Conservation (phyloP, 1,140 invertebrate species). For the Drosophila nasuta region DNA sequence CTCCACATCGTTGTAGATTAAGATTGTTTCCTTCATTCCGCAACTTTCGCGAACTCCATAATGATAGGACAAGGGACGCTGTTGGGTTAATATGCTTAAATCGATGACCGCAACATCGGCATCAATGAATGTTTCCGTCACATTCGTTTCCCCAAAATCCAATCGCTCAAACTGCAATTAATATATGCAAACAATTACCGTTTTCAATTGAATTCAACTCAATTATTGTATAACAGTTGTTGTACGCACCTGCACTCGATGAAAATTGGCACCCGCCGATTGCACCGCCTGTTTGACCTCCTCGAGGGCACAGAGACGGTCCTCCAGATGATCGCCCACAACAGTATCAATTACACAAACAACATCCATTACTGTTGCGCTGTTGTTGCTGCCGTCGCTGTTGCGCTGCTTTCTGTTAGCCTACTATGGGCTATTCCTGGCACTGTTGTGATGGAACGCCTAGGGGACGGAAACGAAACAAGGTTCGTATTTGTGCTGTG, state of each 20-base stretch:
- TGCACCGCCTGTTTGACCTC: constrained; percentile 93
- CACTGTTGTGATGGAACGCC: constrained; percentile 34
- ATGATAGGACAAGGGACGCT: constrained; percentile 97
- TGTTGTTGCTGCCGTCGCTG: constrained; percentile 18
- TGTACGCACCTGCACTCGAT: constrained; percentile 91
- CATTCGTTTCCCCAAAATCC: constrained; percentile 94
- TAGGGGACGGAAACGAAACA: constrained; percentile 42
- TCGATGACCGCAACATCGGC: constrained; percentile 99
- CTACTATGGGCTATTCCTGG: constrained; percentile 61
- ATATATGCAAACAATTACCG: background rate
- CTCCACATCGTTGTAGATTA: constrained; percentile 96
- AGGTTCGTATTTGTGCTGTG: constrained; percentile 12
- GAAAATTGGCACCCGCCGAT: constrained; percentile 91
- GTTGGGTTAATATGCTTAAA: constrained; percentile 95
- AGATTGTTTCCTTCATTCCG: constrained; percentile 98
- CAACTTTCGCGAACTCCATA: constrained; percentile 99
- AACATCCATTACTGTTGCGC: constrained; percentile 91
- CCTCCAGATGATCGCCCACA: constrained; percentile 89
- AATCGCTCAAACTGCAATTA: constrained; percentile 91
- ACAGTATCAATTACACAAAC: constrained; percentile 95
- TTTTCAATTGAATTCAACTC: constrained; percentile 8
- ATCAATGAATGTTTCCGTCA: constrained; percentile 96
- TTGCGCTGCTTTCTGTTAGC: constrained; percentile 15
- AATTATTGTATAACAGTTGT: constrained; percentile 61
- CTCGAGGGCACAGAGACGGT: constrained; percentile 92